phyloP scores from a whole-genome alignment of 2,797 vertebrate genomes.

The Leptoclinus maculatus region DNA sequence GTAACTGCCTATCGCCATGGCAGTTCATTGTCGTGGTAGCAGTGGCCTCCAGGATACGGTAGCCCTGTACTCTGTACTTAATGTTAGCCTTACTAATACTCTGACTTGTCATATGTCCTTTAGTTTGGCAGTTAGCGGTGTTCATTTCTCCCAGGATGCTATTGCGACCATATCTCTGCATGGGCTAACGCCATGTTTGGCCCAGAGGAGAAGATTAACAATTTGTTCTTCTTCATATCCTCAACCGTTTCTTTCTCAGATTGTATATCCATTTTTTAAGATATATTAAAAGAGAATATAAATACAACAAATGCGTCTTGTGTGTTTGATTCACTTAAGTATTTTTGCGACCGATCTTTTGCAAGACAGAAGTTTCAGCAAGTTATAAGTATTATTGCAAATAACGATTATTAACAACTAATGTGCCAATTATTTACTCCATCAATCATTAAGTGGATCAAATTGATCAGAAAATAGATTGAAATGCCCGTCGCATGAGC shows the following conservation, averaged over 20 bases:
- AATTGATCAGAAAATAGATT: too few relatives aligned
- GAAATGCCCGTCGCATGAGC: too few relatives aligned
- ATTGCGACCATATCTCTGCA: constrained; percentile 41
- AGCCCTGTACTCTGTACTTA: constrained; percentile 33
- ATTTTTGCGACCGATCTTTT: not conserved
- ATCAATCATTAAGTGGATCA: not conserved
- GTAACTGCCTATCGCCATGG: constrained; percentile 2
- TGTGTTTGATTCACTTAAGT: not conserved
- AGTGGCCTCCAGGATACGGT: constrained; percentile 32
- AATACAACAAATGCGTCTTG: constrained; percentile 30
- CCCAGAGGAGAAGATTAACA: constrained; percentile 47
- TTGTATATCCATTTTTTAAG: constrained; percentile 81
- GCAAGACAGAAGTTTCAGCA: not conserved
- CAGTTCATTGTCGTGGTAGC: not conserved
- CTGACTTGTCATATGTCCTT: constrained; percentile 39
- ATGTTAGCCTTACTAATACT: constrained; percentile 55
- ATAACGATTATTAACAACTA: too few relatives aligned
- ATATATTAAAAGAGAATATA: constrained; percentile 81
- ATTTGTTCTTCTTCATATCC: constrained; percentile 49
- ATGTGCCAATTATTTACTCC: not conserved
- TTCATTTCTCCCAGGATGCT: constrained; percentile 17
- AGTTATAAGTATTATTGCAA: not conserved
- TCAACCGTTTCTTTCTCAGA: constrained; percentile 75
- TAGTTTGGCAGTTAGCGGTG: constrained; percentile 52
- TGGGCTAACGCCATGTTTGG: constrained; percentile 43